Evolutionary conservation across 1,140 invertebrate species (phyloP), one percentile per base, ranked within the genome.

Genomic region (Cherax quadricarinatus): DNA sequence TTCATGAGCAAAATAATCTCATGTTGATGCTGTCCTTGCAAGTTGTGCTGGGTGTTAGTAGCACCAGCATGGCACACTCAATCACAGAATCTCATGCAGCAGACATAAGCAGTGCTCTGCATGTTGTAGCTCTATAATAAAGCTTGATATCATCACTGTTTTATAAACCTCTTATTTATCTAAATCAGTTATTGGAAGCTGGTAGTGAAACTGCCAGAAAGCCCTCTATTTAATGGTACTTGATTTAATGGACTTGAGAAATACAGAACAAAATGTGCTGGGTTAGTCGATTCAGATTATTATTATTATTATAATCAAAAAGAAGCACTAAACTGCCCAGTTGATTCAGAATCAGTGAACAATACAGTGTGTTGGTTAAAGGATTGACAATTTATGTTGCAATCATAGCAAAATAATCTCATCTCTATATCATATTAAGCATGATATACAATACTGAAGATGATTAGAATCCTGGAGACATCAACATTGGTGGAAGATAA

Each of bases 41-140:
- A 3, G 21, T 30, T 75, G 70, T 30, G 70, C 70, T 85, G 73
- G 70, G 85, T 78, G 85, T 51, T 49, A 78, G 70, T 24, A 73
- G 70, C 85, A 78, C 85, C 49, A 53, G 85, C 79, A 81, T 10
- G 21, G 18, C n/a, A 9, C 48, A 21, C 79, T 51, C 21, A 51
- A 21, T 12, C 62, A 51, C 51, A 70, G 85, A 87, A 78, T 87
- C 70, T 87, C 85, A 87, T 87, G 85, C 85, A 87, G 85, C 70
- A 87, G 85, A 78, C 70, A 87, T 49, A 49, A 87, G 85, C 24
- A 75, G 85, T 87, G 85, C 85, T 87, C 85, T 87, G 85, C 85
- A 78, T 87, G 82, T 84, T 87, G 49, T 87, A 87, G 9, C 10
- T 84, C 53, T 12, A n/a, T 73, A 73, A 86, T 86, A 75, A 70